phyloP scores from a whole-genome alignment of 2,113 vertebrate species.

The Cricetomys ansorgei region DNA sequence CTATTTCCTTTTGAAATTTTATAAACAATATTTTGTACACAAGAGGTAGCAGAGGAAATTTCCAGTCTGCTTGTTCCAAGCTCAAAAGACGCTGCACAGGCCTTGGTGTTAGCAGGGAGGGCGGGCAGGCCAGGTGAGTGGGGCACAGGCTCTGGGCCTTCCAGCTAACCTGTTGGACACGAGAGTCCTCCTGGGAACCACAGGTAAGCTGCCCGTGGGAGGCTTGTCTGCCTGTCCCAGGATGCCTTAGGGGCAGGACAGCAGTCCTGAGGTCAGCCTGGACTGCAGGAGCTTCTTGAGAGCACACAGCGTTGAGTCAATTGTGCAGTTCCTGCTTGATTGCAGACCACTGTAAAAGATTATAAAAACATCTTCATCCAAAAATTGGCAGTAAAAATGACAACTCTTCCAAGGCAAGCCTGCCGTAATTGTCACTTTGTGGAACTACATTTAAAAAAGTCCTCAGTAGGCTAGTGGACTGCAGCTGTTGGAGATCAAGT shows the following conservation, averaged over 20 bases:
- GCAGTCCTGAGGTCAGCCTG: background rate
- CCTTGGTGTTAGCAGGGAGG: slow-evolving; percentile 48
- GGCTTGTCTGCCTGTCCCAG: slow-evolving; percentile 71
- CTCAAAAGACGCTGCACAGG: slow-evolving; percentile 68
- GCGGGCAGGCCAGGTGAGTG: background rate
- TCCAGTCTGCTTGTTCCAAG: slow-evolving; percentile 79
- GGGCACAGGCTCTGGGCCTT: background rate
- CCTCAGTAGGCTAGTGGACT: slow-evolving; percentile 84
- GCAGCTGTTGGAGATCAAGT: slow-evolving; percentile 83
- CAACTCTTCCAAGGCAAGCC: slow-evolving; percentile 86
- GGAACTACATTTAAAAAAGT: slow-evolving; percentile 85
- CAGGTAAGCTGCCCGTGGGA: background rate
- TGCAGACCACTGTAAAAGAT: slow-evolving; percentile 84
- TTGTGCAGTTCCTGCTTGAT: slow-evolving; percentile 79
- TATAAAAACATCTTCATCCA: slow-evolving; percentile 89
- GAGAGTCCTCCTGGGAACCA: background rate
- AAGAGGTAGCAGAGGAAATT: slow-evolving; percentile 81
- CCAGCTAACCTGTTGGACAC: background rate
- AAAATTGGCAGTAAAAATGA: slow-evolving; percentile 90
- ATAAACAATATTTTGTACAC: slow-evolving; percentile 80
- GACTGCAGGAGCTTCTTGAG: slow-evolving; percentile 2
- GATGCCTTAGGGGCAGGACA: background rate
- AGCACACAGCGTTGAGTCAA: slow-evolving; percentile 67
- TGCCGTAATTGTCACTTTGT: slow-evolving; percentile 85
- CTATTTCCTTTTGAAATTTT: slow-evolving; percentile 73